Evolutionary conservation across 2,797 vertebrate species (phyloP).

Genomic region (Notoglanidium macrostoma): DNA sequence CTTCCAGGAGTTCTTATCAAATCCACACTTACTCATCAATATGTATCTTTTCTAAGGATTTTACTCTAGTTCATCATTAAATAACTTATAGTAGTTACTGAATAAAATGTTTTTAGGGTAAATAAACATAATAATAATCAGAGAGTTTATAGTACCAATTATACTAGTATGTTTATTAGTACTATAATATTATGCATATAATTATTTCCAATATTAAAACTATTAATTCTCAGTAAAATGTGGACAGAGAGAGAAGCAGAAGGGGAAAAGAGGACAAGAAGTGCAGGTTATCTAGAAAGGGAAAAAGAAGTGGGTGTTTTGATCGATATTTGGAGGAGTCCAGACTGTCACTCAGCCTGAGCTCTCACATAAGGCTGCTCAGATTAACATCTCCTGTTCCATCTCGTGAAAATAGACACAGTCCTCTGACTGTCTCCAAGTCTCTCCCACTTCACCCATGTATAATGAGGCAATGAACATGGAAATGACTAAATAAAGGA

Average conservation of each 20-base stretch:
- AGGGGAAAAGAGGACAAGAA: not conserved
- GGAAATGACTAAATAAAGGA: constrained; percentile 36
- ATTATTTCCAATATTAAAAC: not conserved
- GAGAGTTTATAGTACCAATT: not conserved
- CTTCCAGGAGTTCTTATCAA: not conserved
- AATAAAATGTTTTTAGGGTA: not conserved
- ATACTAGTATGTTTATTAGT: not conserved
- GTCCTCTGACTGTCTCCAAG: constrained; percentile 32
- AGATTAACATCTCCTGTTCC: constrained; percentile 54
- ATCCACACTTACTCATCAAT: not conserved
- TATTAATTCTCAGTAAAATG: not conserved
- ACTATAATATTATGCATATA: not conserved
- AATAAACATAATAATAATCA: not conserved
- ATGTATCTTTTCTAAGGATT: not conserved
- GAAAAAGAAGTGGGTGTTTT: constrained; percentile 23
- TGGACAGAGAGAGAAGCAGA: not conserved
- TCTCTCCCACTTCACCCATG: constrained; percentile 22
- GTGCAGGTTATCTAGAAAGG: constrained; percentile 7
- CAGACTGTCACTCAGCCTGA: constrained; percentile 53
- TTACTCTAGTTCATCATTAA: not conserved
- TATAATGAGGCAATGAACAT: constrained; percentile 42
- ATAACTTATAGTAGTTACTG: not conserved
- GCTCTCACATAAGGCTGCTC: constrained; percentile 48
- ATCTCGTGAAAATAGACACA: constrained; percentile 46
- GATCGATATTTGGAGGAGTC: constrained; percentile 52